Evolutionary conservation across 2,797 vertebrate genomes (phyloP), one percentile per base, ranked within the genome.

Genomic region (Arctocebus calabarensis): DNA sequence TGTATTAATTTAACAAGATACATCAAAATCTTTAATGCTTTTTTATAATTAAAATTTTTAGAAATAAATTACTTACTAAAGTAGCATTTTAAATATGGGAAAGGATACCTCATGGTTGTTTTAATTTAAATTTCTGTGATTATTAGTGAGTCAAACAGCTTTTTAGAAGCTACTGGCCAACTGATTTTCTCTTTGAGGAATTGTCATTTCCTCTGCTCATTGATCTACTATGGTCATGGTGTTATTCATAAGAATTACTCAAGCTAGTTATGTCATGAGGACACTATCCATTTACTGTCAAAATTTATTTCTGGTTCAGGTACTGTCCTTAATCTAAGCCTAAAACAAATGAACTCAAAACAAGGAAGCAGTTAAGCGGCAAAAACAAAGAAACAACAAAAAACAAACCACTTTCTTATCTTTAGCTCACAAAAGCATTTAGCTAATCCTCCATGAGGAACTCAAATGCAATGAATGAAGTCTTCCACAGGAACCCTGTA

Each of bases 121-220:
- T 95, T 40, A 74, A 84, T 10, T 68, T 40, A 84, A 32, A 70
- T 88, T 90, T 92, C 43, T 19, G 25, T 71, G 45, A 55, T 87
- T 66, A 66, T 17, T 61, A 88, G 27, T 48, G 70, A 85, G 64
- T 5, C 81, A 74, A 62, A 57, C 11, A 34, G 34, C 52, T 95
- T 92, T 84, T 48, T n/a, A 61, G 5, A 78, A 79, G 37, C 59
- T 43, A 37, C 27, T 61, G 29, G 17, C 25, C 37, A 85, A 77
- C 70, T 75, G 78, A 71, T 90, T 95, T 96, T 96, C 87, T 93
- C 90, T 83, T 86, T 27, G 90, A 92, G 59, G 37, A 88, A 90
- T 5, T 85, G 32, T 68, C 75, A 43, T 17, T 32, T 34, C 90
- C 48, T 87, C 71, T 93, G 74, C 40, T 93, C 62, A 66, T 17